Base-by-base conservation (phyloP, 1,140 invertebrate genomes). In the Hyles vespertilio region DNA sequence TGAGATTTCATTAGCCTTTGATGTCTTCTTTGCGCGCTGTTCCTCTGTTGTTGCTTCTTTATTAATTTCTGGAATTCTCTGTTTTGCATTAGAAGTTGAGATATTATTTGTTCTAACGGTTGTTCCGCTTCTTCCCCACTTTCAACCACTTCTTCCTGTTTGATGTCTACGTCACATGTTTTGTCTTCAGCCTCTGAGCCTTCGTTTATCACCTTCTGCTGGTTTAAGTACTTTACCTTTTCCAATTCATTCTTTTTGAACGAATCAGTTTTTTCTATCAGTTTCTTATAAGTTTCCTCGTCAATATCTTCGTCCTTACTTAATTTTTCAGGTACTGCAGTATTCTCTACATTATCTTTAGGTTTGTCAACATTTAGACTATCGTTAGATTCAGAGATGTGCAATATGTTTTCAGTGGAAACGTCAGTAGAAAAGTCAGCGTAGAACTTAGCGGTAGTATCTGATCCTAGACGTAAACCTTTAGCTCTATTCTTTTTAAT, bases 61-160 rank as follows among this genome's bases (percentile, higher is more conserved):
- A 96, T 83, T 22, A 96, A 90, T 58, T 94, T 93, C 64, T 96
- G 94, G 61, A 96, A 96, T 67, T 96, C 95, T 68, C 94, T 92
- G 72, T 95, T 96, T 72, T 96, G 94, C 92, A 96, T 94, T 2
- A 97, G 87, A 12, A 97, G 89, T 76, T 96, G 94, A 10, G 94
- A 93, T 32, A 97, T 95, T 36, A 97, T 96, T 73, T 95, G 92
- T 70, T 95, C 94, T 40, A 95, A 86, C 1, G 92, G 94, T 84
- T 92, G 86, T 72, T 89, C 83, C 12, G 59, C 70, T 56, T 87
- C 84, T 69, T 87, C 84, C 60, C 80, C 80, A 57, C 76, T 84
- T 69, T 85, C 82, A 64, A 69, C 70, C 48, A 74, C 65, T 11
- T 89, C 80, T 36, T 84, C 77, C 11, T 77, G 70, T 52, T 53